Conservation (phyloP, 2,888 invertebrate species). For the Caenorhabditis imperialis region DNA sequence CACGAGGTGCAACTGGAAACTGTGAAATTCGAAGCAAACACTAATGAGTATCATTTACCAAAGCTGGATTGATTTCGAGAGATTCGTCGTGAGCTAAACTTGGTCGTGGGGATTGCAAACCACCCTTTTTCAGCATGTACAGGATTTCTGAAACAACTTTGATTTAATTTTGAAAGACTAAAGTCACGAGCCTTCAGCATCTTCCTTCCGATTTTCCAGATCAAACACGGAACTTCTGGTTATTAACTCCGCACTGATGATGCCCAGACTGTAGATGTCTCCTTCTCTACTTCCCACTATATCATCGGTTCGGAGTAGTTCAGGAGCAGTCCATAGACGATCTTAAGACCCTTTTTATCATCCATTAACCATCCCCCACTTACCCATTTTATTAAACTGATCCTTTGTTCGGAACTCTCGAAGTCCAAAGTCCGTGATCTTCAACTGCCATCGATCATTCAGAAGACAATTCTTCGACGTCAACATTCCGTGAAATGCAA, state of each 20-base stretch:
- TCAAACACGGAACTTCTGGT: conserved; percentile 60
- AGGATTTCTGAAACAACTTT: conserved; percentile 62
- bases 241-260: conserved; percentile 65
- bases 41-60: no score
- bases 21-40: no score
- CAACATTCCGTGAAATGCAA: conserved; percentile 59
- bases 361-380: no score
- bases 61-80: conserved; percentile 55
- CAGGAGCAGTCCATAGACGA: conserved; percentile 61
- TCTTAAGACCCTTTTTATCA: conserved; percentile 26
- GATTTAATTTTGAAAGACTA: neutral
- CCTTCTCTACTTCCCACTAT: conserved; percentile 34
- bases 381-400: conserved; percentile 17
- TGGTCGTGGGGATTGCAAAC: conserved; percentile 66
- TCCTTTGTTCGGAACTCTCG: conserved; percentile 34
- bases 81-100: conserved; percentile 51
- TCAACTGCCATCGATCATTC: conserved; percentile 73
- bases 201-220: conserved; percentile 54
- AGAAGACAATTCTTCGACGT: conserved; percentile 67
- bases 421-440: conserved; percentile 69
- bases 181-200: conserved; percentile 33
- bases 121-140: conserved; percentile 74
- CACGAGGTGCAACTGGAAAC: conserved; percentile 43
- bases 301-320: conserved; percentile 47
- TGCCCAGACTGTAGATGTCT: conserved; percentile 63